These are phyloP conservation scores for Carcharodon carcharias DNA, from an alignment of 2,797 vertebrate species.

Conservation along the genomic window DNA sequence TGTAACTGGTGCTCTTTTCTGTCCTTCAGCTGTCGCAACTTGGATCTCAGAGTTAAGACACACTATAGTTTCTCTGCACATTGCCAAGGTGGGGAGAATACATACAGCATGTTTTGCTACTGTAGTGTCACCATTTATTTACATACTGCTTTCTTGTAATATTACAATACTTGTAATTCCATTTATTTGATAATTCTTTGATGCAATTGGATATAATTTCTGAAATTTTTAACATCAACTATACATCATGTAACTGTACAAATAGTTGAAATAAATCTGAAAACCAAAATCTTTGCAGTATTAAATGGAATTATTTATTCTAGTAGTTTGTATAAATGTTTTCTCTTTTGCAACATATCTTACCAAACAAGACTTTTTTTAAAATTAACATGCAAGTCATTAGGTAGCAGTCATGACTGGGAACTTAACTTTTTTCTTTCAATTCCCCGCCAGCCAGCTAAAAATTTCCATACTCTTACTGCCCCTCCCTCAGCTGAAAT, in stretches of 20 bases:
- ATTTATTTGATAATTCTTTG: slow-evolving; percentile 55
- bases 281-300: background rate
- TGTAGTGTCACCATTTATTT: slow-evolving; percentile 41
- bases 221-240: slow-evolving; percentile 31
- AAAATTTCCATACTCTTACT: background rate
- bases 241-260: slow-evolving; percentile 36
- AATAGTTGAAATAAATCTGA: slow-evolving; percentile 34
- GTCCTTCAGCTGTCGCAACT: slow-evolving; percentile 78
- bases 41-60: slow-evolving; percentile 72
- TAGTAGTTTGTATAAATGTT: background rate
- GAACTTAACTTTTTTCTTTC: background rate
- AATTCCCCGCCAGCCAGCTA: too few species aligned
- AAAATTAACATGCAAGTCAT: background rate
- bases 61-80: slow-evolving; percentile 8
- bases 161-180: slow-evolving; percentile 45
- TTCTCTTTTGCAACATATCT: background rate
- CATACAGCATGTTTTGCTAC: slow-evolving; percentile 34
- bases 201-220: slow-evolving; percentile 41
- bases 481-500: background rate
- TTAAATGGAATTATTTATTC: background rate
- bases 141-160: slow-evolving; percentile 37
- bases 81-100: slow-evolving; percentile 34
- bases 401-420: background rate
- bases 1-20: slow-evolving; percentile 43
- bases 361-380: background rate